Evolutionary conservation across 2,797 vertebrate genomes (phyloP), one percentile per base, ranked within the genome.

Genomic region (Epinephelus coioides): DNA sequence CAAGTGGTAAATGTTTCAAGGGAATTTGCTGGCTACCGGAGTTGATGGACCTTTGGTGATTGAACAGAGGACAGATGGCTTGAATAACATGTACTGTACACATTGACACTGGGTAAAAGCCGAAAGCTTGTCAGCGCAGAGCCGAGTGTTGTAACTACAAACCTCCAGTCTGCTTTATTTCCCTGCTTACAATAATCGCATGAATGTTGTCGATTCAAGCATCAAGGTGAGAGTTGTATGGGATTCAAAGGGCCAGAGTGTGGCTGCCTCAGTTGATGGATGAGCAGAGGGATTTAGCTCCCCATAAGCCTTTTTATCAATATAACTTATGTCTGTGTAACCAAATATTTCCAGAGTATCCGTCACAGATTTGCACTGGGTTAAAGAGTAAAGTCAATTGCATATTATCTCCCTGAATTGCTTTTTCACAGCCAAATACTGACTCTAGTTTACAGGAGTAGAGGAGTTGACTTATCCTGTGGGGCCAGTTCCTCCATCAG

Each of bases 291-390:
- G 76, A 80, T 85, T 84, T 79, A 68, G 27, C 54, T 76, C 78
- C 47, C 57, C 57, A 62, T 74, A 75, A 88, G 80, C 74, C 67
- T 79, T 86, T 80, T 72, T 73, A 74, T 84, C 73, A 77, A 76
- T 82, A 81, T 68, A 69, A 69, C 40, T 25, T 71, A 17, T 62
- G 70, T 74, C 47, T 56, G 53, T 76, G 56, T 63, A 75, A 78
- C 44, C 55, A 81, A 72, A 79, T 62, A 77, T 84, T 84, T 85
- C 57, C 12, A 77, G 67, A 53, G 60, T 81, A 61, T 83, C 70
- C 74, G 43, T 83, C 79, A 82, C 63, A 86, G 53, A 72, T 81
- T 76, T 76, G 67, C 69, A 68, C 57, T 49, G 59, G 53, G 69
- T 79, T 78, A 56, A 84, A 77, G 64, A 83, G 62, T 80, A 71